A percentile compares a stretch with the other conserved stretches of the same genome.
These are phyloP conservation scores for Erebia ligea DNA, from an alignment of 2,888 invertebrate genomes.

Conservation along the genomic window DNA sequence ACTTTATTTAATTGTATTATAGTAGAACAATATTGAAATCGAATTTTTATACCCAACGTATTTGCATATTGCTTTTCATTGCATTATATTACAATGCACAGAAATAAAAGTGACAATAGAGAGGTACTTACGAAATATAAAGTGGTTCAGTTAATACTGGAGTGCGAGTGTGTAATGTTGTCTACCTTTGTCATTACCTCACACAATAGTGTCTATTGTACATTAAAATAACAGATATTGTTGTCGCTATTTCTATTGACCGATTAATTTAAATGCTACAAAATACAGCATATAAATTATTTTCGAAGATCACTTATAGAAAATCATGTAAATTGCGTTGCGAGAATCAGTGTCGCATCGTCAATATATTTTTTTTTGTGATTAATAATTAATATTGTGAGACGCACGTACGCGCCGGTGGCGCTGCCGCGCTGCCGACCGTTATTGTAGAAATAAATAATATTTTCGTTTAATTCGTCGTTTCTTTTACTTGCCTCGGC, in stretches of 20 bases:
- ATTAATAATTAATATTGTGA: constrained; percentile 74
- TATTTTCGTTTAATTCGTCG: constrained; percentile 80
- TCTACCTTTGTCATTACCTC: constrained; percentile 71
- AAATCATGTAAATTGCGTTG: constrained; percentile 61
- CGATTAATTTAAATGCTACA: constrained; percentile 47
- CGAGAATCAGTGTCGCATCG: constrained; percentile 61
- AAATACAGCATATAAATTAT: constrained; percentile 48
- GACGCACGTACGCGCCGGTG: constrained; percentile 70
- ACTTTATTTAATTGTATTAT: neutral
- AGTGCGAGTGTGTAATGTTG: constrained; percentile 55
- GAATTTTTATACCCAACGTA: constrained; percentile 5
- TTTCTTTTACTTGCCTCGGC: constrained; percentile 51
- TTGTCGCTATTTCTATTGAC: constrained; percentile 76
- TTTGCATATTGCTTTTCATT: constrained; percentile 12
- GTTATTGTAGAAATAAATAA: constrained; percentile 82
- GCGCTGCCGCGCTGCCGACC: constrained; percentile 60
- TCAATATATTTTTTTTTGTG: constrained; percentile 67
- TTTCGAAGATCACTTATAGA: constrained; percentile 72
- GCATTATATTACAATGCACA: neutral
- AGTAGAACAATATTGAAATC: neutral
- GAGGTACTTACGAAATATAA: constrained; percentile 30
- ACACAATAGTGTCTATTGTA: constrained; percentile 65
- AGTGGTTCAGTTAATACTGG: constrained; percentile 62
- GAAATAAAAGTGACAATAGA: constrained; percentile 1
- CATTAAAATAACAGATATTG: constrained; percentile 72